phyloP scores from a whole-genome alignment of 2,888 invertebrate genomes.

The Chelonus formosanus region DNA sequence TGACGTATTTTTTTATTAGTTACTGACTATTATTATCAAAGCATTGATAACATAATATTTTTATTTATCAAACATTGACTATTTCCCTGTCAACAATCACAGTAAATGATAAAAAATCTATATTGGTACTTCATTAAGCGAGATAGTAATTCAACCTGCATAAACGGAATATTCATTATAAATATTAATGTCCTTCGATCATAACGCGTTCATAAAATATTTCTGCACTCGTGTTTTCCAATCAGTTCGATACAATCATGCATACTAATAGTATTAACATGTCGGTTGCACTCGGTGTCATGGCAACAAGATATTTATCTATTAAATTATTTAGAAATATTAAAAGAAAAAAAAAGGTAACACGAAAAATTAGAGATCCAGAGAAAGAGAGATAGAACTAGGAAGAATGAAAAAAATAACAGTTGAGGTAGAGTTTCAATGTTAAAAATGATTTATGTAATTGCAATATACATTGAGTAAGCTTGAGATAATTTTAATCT shows the following conservation, averaged over 20 bases:
- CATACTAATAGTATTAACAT: constrained; percentile 37
- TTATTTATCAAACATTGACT: not conserved
- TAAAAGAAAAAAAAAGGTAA: too few species aligned
- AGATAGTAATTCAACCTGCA: not conserved
- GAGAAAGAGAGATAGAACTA: not conserved
- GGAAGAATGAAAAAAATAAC: not conserved
- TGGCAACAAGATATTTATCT: constrained; percentile 18
- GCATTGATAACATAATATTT: not conserved
- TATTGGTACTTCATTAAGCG: constrained; percentile 1
- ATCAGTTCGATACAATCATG: constrained; percentile 23
- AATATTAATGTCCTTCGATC: constrained; percentile 15
- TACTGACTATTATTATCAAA: constrained; percentile 13
- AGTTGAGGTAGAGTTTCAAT: constrained; percentile 9
- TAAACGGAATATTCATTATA: constrained; percentile 1
- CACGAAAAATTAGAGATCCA: too few species aligned
- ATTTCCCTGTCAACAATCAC: not conserved
- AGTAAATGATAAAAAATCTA: not conserved
- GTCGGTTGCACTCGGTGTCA: constrained; percentile 21
- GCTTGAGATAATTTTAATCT: constrained; percentile 58
- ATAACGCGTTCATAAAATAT: constrained; percentile 37
- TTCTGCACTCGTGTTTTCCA: constrained; percentile 34
- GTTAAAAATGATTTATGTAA: constrained; percentile 27
- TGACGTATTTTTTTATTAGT: constrained; percentile 16
- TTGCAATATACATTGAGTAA: constrained; percentile 57
- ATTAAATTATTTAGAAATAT: constrained; percentile 14